Evolutionary conservation across 2,888 invertebrate genomes (phyloP).

Genomic region (Epirrita christyi): DNA sequence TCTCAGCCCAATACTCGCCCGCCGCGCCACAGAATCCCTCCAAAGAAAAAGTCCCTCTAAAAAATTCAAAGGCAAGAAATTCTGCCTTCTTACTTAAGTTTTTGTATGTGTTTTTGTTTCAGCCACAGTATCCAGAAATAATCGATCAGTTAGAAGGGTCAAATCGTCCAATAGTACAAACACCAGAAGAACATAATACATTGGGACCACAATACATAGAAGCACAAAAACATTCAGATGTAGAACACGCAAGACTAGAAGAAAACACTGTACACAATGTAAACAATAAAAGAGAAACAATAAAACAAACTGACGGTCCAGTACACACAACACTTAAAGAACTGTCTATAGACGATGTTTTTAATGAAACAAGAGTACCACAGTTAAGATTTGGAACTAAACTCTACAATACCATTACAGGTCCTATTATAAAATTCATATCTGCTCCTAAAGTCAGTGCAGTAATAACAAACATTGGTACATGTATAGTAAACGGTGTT

Average conservation of each 20-base stretch:
- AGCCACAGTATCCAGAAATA: conserved; percentile 64
- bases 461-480: conserved; percentile 68
- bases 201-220: conserved; percentile 3
- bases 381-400: conserved; percentile 32
- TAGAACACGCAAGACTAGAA: conserved; percentile 11
- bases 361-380: background rate
- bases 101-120: conserved; percentile 17
- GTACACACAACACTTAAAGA: background rate
- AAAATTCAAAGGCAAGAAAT: too few relatives aligned
- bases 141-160: conserved; percentile 54
- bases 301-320: background rate
- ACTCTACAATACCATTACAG: conserved; percentile 50
- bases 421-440: conserved; percentile 51
- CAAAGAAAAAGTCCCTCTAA: too few relatives aligned
- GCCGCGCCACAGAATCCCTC: too few relatives aligned
- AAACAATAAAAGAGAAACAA: background rate
- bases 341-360: conserved; percentile 3
- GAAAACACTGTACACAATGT: conserved; percentile 1
- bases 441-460: conserved; percentile 57
- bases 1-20: too few relatives aligned
- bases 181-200: conserved; percentile 3
- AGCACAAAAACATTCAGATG: conserved; percentile 11
- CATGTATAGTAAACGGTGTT: conserved; percentile 71
- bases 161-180: conserved; percentile 24
- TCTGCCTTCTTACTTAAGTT: background rate